phyloP scores from a whole-genome alignment of 30 jellyfish, hydroid and myxozoan species.

The Rhopilema esculentum region DNA sequence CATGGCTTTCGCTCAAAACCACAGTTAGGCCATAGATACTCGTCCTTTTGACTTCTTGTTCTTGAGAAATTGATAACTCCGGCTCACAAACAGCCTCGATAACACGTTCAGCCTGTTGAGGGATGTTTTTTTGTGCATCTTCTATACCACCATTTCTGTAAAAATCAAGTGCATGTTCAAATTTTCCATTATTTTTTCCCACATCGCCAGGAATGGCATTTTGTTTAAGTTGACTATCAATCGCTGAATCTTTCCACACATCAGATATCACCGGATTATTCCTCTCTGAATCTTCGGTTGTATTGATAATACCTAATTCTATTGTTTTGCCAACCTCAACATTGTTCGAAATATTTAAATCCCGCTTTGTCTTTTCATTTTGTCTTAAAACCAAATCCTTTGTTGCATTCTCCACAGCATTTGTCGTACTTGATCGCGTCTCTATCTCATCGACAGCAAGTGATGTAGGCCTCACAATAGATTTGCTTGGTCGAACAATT shows the following conservation, averaged over 20 bases:
- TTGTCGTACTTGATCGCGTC: constrained; percentile 28
- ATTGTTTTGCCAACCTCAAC: constrained; percentile 13
- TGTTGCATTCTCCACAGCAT: constrained; percentile 20
- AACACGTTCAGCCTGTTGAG: not conserved
- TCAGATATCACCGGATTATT: constrained; percentile 14
- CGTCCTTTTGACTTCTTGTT: constrained; percentile 38
- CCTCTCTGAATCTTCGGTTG: not conserved
- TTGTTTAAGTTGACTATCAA: not conserved
- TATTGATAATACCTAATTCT: constrained; percentile 8
- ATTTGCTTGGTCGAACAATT: constrained; percentile 3
- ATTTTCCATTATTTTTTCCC: not conserved
- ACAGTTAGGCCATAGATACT: constrained; percentile 64
- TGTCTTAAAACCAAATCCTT: constrained; percentile 2
- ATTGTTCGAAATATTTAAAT: constrained; percentile 21
- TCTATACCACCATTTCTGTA: not conserved
- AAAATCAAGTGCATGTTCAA: not conserved
- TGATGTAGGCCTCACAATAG: constrained; percentile 34
- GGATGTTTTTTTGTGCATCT: not conserved
- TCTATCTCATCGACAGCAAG: constrained; percentile 1
- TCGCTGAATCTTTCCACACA: not conserved
- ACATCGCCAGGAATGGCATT: not conserved
- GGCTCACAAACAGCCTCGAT: not conserved
- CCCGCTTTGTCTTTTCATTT: constrained; percentile 10
- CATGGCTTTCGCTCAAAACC: constrained; percentile 37
- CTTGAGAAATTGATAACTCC: not conserved